phyloP scores from a whole-genome alignment of 1,140 invertebrate genomes.

The Nasonia giraulti region DNA sequence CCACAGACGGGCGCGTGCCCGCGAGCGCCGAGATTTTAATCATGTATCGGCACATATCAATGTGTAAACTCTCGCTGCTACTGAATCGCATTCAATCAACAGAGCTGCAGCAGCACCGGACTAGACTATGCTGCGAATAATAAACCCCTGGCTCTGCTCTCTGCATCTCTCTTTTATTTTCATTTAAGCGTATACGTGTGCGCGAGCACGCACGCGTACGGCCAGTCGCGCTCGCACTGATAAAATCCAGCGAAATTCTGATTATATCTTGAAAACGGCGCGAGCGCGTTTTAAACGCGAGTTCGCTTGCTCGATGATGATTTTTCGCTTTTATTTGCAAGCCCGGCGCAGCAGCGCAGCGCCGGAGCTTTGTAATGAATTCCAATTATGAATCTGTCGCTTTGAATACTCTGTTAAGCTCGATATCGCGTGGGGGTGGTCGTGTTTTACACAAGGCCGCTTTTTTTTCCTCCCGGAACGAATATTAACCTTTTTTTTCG shows the following conservation, averaged over 20 bases:
- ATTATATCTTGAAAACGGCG: background rate
- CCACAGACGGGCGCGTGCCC: background rate
- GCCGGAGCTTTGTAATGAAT: background rate
- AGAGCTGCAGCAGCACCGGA: background rate
- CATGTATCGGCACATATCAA: background rate
- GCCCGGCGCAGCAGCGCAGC: no score
- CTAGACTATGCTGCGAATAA: background rate
- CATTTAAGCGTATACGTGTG: background rate
- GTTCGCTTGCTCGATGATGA: background rate
- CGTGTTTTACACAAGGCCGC: background rate
- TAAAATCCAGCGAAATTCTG: conserved; percentile 1
- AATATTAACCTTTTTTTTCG: background rate
- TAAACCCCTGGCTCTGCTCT: background rate
- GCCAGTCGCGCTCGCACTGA: background rate
- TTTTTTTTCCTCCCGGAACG: background rate
- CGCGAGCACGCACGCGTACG: background rate
- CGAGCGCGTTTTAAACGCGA: background rate
- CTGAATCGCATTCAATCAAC: conserved; percentile 9
- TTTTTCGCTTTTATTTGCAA: background rate
- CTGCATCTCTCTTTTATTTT: background rate
- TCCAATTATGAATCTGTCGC: background rate
- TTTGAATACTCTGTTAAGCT: background rate
- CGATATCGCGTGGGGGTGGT: background rate
- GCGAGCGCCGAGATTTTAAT: background rate
- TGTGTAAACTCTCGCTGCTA: background rate